Conservation (phyloP, 2,888 invertebrate genomes). For the Thera obeliscata region DNA sequence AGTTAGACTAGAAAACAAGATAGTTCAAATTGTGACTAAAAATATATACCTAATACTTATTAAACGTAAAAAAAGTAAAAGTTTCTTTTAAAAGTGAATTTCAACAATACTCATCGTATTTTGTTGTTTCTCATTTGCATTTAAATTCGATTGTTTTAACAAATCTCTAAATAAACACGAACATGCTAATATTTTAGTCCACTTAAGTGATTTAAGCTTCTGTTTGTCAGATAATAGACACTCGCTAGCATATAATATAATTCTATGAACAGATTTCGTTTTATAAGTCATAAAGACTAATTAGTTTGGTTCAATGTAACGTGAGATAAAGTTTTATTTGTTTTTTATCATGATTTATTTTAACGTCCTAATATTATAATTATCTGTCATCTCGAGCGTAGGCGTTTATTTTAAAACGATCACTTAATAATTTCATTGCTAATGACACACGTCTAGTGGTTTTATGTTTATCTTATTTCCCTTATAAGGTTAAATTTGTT, state of each 20-base stretch:
- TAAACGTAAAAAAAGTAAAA: no score
- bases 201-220: slow-evolving; percentile 26
- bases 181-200: slow-evolving; percentile 19
- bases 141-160: slow-evolving; percentile 20
- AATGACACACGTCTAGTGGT: slow-evolving; percentile 65
- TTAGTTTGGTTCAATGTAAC: slow-evolving; percentile 32
- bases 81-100: no score
- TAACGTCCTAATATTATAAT: slow-evolving; percentile 43
- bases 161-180: slow-evolving; percentile 14
- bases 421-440: slow-evolving; percentile 62
- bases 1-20: neutral
- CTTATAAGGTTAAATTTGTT: slow-evolving; percentile 64
- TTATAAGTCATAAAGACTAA: slow-evolving; percentile 34
- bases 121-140: slow-evolving; percentile 19
- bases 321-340: slow-evolving; percentile 24
- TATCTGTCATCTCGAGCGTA: slow-evolving; percentile 49
- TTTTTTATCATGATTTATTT: slow-evolving; percentile 31
- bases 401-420: slow-evolving; percentile 54
- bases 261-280: slow-evolving; percentile 21
- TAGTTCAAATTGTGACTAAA: no score
- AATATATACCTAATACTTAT: no score
- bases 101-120: neutral
- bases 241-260: neutral
- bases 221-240: slow-evolving; percentile 16
- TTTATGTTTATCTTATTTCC: slow-evolving; percentile 57